A percentile compares a stretch with the other conserved stretches of the same genome.
Evolutionary conservation across 2,113 vertebrate genomes (phyloP).

Genomic region (Pituophis catenifer): DNA sequence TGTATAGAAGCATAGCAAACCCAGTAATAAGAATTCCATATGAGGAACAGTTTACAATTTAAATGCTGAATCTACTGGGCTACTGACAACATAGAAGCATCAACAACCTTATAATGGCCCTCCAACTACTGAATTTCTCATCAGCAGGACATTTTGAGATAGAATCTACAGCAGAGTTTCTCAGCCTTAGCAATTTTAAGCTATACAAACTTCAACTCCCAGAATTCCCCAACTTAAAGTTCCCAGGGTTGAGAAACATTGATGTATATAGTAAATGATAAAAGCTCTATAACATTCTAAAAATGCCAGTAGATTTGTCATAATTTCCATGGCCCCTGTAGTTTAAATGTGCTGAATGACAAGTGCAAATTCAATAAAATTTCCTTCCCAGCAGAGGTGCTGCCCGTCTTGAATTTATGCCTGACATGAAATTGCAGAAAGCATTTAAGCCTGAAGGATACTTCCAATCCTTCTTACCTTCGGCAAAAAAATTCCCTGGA

Average conservation of each 20-base stretch:
- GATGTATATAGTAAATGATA: neutral
- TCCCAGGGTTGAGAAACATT: neutral
- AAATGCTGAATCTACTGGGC: neutral
- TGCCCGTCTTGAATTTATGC: neutral
- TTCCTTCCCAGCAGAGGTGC: neutral
- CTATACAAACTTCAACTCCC: neutral
- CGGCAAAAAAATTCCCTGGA: neutral
- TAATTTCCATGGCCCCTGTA: neutral
- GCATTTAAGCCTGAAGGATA: neutral
- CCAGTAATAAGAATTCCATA: neutral
- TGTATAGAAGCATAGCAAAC: neutral
- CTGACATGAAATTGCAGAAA: neutral
- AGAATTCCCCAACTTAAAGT: neutral
- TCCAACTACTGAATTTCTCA: neutral
- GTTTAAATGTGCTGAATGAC: neutral
- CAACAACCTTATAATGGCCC: neutral
- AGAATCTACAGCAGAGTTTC: neutral
- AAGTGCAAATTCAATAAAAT: neutral
- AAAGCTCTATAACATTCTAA: neutral
- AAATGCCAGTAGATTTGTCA: neutral
- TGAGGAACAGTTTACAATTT: neutral
- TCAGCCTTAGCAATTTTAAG: neutral
- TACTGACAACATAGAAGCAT: conserved; percentile 4
- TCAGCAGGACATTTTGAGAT: neutral
- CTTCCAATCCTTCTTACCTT: neutral